Conservation (phyloP, 2,797 vertebrate species). For the Melanotaenia parkinsoni region DNA sequence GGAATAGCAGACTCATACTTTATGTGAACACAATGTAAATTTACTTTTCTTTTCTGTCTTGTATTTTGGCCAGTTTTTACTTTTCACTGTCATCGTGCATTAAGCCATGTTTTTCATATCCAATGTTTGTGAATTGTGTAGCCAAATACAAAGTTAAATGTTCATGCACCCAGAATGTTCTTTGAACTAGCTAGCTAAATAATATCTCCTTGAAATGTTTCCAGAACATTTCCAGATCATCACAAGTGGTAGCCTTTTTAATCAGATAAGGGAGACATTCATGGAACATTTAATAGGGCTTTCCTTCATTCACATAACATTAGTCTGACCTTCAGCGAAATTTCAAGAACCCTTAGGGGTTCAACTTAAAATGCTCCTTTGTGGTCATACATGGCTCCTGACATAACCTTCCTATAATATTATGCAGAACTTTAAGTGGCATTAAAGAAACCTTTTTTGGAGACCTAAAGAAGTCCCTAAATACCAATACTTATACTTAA, state of each 20-base stretch:
- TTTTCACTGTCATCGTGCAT: conserved; percentile 8
- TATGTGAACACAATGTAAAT: not conserved
- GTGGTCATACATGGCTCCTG: not conserved
- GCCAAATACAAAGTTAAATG: not conserved
- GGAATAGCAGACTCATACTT: conserved; percentile 37
- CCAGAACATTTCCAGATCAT: not conserved
- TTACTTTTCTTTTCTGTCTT: not conserved
- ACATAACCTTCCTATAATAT: not conserved
- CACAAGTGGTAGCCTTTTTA: not conserved
- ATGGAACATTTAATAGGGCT: not conserved
- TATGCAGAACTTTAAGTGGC: not conserved
- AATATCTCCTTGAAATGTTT: not conserved
- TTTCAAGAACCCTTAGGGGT: not conserved
- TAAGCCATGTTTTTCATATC: not conserved
- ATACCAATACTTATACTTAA: not conserved
- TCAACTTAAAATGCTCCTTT: not conserved
- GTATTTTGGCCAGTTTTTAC: not conserved
- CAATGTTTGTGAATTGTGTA: not conserved
- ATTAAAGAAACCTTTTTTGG: not conserved
- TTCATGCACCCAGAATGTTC: not conserved
- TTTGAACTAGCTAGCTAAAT: not conserved
- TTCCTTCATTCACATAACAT: not conserved
- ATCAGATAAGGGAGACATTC: not conserved
- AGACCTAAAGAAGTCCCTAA: not conserved
- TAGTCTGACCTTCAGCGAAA: not conserved